These are phyloP conservation scores for Peromyscus maniculatus DNA, from an alignment of 2,113 vertebrate species.

Conservation along the genomic window DNA sequence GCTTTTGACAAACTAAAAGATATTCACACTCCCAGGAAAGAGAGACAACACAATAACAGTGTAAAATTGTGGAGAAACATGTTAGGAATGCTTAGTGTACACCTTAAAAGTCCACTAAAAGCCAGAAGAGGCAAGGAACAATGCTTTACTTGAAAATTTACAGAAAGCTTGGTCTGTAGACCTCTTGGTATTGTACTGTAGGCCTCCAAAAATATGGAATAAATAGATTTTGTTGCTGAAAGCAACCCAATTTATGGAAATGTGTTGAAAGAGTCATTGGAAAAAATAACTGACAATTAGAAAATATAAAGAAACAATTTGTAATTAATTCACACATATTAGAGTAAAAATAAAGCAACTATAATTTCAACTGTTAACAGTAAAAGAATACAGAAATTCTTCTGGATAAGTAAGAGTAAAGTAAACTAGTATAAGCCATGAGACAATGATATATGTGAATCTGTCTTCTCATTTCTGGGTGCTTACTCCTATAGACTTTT, in stretches of 20 bases:
- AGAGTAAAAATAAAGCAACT: neutral
- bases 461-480: neutral
- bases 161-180: neutral
- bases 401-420: neutral
- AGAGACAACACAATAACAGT: neutral
- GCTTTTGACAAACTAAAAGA: neutral
- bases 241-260: neutral
- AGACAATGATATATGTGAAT: neutral
- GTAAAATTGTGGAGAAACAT: neutral
- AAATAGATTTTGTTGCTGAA: neutral
- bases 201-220: neutral
- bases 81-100: neutral
- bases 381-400: neutral
- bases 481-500: neutral
- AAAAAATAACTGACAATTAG: neutral
- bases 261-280: neutral
- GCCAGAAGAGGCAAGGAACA: neutral
- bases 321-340: neutral
- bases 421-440: neutral
- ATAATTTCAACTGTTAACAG: neutral
- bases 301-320: neutral
- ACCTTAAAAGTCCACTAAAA: neutral
- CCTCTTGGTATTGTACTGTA: neutral
- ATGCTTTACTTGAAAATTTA: neutral
- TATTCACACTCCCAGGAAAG: neutral